Conservation (phyloP, 2,888 invertebrate genomes). For the Proisotoma minuta region DNA sequence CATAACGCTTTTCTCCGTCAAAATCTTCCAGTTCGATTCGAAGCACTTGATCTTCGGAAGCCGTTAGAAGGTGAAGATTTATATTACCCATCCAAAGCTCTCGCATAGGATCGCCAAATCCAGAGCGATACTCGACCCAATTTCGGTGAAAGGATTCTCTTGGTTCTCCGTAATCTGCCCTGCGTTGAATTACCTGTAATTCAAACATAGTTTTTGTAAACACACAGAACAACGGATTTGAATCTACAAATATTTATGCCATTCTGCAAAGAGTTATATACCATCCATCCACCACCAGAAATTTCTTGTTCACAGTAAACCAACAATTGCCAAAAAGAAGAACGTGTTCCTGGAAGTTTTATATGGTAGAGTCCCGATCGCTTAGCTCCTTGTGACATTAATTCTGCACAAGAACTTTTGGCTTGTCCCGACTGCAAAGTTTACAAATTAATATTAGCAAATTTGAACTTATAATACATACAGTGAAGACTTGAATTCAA, state of each 20-base stretch:
- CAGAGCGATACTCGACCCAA: slow-evolving; percentile 89
- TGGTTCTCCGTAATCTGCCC: slow-evolving; percentile 81
- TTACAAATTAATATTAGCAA: background rate
- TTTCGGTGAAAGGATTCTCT: slow-evolving; percentile 86
- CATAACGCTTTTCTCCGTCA: slow-evolving; percentile 81
- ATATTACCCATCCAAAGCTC: slow-evolving; percentile 92
- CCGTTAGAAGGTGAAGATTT: slow-evolving; percentile 88
- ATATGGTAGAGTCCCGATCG: slow-evolving; percentile 83
- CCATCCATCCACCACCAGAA: slow-evolving; percentile 89
- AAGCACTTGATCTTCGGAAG: slow-evolving; percentile 82
- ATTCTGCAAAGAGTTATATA: slow-evolving; percentile 51
- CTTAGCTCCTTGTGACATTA: slow-evolving; percentile 77
- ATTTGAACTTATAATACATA: background rate
- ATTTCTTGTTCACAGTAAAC: slow-evolving; percentile 85
- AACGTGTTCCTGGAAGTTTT: slow-evolving; percentile 73
- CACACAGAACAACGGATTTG: background rate
- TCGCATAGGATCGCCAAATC: slow-evolving; percentile 82
- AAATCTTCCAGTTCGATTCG: slow-evolving; percentile 86
- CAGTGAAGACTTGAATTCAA: background rate
- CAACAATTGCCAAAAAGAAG: slow-evolving; percentile 84
- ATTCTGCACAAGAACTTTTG: slow-evolving; percentile 84
- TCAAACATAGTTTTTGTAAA: background rate
- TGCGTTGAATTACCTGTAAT: slow-evolving; percentile 79
- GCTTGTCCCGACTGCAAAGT: slow-evolving; percentile 43
- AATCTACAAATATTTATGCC: background rate